Base-by-base conservation (phyloP, 2,113 vertebrate species). In the Rhinoderma darwinii region DNA sequence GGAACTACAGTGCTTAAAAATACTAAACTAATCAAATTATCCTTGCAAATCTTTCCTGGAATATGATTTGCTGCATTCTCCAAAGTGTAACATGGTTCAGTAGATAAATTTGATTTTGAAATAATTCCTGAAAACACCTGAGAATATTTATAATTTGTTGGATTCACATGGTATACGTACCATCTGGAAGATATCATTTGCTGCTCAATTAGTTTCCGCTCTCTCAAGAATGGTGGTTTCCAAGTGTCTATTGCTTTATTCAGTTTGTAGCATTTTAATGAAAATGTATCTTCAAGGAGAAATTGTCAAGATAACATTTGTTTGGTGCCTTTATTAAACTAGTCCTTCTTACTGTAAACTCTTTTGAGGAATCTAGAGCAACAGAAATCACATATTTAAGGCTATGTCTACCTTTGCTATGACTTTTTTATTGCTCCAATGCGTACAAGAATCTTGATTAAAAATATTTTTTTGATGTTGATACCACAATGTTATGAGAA, bases 141-240 rank as follows among this genome's bases (percentile, higher is more conserved):
- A 87, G 86, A 54, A 87, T 87, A 87, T 82, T 82, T 82, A 47
- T 87, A 87, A 87, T 87, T 87, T 82, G 78, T 82, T 87, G 68
- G 68, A 82, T 87, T 87, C 86, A 75, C 75, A 82, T 75, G 79
- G 47, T 37, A 63, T 87, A 82, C 68, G 17, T 87, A 87, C 78
- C 86, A 87, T 82, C 79, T 87, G 85, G 86, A 87, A 87, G 78
- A 82, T 82, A 87, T 87, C 37, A 82, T 87, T 87, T 87, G 51
- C 86, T 82, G 86, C 79, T 82, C 78, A 87, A 82, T 82, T 82
- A 87, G 79, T 82, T 82, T 82, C 22, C 39, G 6, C 37, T 82
- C 86, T 87, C 78, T 63, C 44, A 63, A 86, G 66, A 44, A 87
- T 22, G 51, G 51, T 37, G 80, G n/a, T 37, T 81, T 87, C 86